Conservation (phyloP, 2,113 vertebrate genomes). For the Macrotus californicus region DNA sequence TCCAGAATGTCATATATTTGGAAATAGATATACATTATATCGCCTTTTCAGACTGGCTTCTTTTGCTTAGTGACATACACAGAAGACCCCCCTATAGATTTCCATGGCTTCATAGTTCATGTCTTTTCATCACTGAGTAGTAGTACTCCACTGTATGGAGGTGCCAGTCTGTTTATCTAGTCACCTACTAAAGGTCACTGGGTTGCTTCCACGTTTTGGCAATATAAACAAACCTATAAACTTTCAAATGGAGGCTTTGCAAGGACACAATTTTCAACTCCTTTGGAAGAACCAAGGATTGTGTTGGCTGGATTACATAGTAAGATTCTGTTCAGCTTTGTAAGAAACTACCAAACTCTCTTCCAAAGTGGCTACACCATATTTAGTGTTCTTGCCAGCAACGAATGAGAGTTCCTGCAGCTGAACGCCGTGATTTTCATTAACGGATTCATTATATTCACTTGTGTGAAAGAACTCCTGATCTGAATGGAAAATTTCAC, state of each 20-base stretch:
- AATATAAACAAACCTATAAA: constrained; percentile 32
- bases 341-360: background rate
- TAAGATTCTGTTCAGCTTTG: background rate
- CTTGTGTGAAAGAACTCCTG: background rate
- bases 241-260: background rate
- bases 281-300: background rate
- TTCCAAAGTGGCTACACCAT: background rate
- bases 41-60: background rate
- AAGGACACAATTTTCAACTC: background rate
- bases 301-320: background rate
- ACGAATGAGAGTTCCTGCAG: background rate
- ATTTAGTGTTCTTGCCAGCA: background rate
- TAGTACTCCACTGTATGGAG: background rate
- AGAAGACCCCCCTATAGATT: background rate
- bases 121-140: background rate
- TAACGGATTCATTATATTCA: background rate
- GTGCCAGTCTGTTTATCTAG: background rate
- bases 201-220: background rate
- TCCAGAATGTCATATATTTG: background rate
- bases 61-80: background rate
- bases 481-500: background rate
- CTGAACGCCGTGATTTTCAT: background rate
- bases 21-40: background rate
- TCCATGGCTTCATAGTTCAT: background rate
- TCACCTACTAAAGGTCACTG: background rate